These are phyloP conservation scores for Macrochelys suwanniensis DNA, from an alignment of 2,797 vertebrate species.

Conservation along the genomic window DNA sequence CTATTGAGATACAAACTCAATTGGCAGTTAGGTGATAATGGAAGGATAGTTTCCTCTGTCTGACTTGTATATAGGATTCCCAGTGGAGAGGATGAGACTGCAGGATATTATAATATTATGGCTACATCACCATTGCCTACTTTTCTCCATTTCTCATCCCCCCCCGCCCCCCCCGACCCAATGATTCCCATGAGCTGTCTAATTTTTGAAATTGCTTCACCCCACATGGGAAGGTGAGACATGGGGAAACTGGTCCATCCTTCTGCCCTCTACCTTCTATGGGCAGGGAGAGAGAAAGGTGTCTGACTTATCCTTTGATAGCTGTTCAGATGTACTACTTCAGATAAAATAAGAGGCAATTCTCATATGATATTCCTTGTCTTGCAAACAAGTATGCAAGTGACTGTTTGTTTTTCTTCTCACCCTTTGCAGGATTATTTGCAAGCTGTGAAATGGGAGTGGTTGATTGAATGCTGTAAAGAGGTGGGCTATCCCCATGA, in stretches of 20 bases:
- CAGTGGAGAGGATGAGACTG: neutral
- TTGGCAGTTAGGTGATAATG: too few relatives aligned
- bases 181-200: neutral
- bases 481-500: too few relatives aligned
- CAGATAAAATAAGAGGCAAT: neutral
- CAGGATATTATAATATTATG: neutral
- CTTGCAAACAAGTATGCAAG: neutral
- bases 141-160: neutral
- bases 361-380: neutral
- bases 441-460: neutral
- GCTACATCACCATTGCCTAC: neutral
- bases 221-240: neutral
- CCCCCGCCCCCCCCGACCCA: too few relatives aligned
- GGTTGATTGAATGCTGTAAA: too few relatives aligned
- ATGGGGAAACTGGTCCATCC: neutral
- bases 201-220: fast-evolving
- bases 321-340: neutral
- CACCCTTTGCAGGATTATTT: neutral
- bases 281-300: too few relatives aligned
- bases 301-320: neutral
- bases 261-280: neutral
- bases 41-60: too few relatives aligned
- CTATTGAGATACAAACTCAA: too few relatives aligned
- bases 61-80: too few relatives aligned
- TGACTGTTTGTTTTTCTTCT: neutral